Percentiles rank a stretch among this genome's conserved stretches.
Evolutionary conservation across 2,888 invertebrate genomes (phyloP).

Genomic region (Orchestes rusci): DNA sequence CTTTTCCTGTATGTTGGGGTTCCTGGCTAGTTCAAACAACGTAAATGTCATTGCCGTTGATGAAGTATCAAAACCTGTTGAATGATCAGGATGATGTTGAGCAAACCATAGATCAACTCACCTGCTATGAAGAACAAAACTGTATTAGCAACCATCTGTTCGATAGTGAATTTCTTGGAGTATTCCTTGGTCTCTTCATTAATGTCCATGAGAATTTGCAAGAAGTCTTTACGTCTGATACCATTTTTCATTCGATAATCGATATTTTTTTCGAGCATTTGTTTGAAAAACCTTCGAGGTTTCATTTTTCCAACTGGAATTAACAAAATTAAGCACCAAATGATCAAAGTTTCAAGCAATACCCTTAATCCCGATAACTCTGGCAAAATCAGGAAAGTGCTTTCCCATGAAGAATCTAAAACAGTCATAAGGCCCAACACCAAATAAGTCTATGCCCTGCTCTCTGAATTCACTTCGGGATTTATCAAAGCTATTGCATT

Average conservation of each 20-base stretch:
- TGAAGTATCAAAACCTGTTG: slow-evolving; percentile 29
- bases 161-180: slow-evolving; percentile 25
- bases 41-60: slow-evolving; percentile 27
- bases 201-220: slow-evolving; percentile 32
- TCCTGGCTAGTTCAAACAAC: slow-evolving; percentile 24
- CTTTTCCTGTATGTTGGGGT: slow-evolving; percentile 25
- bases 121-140: slow-evolving; percentile 23
- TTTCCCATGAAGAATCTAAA: slow-evolving; percentile 1
- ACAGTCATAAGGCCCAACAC: background rate
- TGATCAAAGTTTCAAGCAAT: too few species aligned
- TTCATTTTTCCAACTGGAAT: too few species aligned
- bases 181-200: slow-evolving; percentile 19
- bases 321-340: background rate
- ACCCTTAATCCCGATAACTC: slow-evolving; percentile 4
- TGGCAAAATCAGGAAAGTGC: slow-evolving; percentile 8
- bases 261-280: slow-evolving; percentile 31
- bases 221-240: slow-evolving; percentile 29
- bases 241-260: slow-evolving; percentile 30
- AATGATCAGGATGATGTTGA: too few species aligned
- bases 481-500: slow-evolving; percentile 49
- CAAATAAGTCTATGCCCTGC: slow-evolving; percentile 31
- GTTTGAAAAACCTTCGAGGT: slow-evolving; percentile 35
- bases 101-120: slow-evolving; percentile 4
- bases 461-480: slow-evolving; percentile 36
- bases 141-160: slow-evolving; percentile 45